phyloP scores from a whole-genome alignment of 2,888 invertebrate genomes.

The Congeria kusceri region DNA sequence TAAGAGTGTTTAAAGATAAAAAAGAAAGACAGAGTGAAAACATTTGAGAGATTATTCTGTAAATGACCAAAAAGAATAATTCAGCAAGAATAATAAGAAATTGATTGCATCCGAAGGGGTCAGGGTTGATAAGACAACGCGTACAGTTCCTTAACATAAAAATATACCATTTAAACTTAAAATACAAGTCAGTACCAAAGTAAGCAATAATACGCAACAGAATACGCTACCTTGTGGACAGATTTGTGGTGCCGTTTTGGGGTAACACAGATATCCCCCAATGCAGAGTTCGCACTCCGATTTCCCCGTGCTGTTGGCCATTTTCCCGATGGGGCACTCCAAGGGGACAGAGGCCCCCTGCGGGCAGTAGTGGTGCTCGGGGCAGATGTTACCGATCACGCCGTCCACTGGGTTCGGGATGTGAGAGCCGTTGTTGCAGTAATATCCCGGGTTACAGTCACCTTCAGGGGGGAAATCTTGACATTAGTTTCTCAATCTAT shows the following conservation, averaged over 20 bases:
- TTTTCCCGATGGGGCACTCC: slow-evolving; percentile 77
- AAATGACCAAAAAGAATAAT: no score
- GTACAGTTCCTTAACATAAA: no score
- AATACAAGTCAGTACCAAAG: no score
- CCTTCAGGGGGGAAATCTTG: slow-evolving; percentile 73
- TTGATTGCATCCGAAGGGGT: no score
- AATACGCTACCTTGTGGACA: slow-evolving; percentile 80
- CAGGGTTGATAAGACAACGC: no score
- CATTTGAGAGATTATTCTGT: no score
- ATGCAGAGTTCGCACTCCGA: slow-evolving; percentile 77
- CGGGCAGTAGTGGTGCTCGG: slow-evolving; percentile 77
- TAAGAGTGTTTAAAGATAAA: no score
- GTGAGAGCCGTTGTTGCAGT: slow-evolving; percentile 80
- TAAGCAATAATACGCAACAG: no score
- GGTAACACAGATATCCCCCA: slow-evolving; percentile 79
- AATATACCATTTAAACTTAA: no score
- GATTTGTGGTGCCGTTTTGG: slow-evolving; percentile 75
- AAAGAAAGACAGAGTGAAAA: no score
- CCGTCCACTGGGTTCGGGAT: slow-evolving; percentile 77
- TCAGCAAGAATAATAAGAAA: no score
- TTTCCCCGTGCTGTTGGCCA: slow-evolving; percentile 81
- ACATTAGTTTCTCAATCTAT: no score
- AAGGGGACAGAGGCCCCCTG: slow-evolving; percentile 72
- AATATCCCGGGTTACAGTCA: slow-evolving; percentile 80
- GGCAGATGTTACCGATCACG: slow-evolving; percentile 81